Base-by-base conservation (phyloP, 2,113 vertebrate species). In the Indicator maculatus region DNA sequence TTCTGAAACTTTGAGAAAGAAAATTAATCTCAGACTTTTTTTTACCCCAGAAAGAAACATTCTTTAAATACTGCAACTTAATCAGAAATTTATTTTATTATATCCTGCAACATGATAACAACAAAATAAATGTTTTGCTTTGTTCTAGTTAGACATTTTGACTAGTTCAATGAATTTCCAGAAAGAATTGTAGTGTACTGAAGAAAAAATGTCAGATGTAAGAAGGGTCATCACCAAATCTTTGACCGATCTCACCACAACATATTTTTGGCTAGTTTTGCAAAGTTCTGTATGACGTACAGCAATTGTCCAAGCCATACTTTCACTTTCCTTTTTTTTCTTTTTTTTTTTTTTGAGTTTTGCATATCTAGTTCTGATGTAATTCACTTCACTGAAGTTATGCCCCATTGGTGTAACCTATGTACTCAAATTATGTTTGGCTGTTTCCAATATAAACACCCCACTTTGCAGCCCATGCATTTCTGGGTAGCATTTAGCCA, bases 281-380 rank as follows among this genome's bases (percentile, higher is more conserved):
- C 66, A 88, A 89, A 69, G 27, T 36, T 44, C 8, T 33, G 5
- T 58, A 31, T 88, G 89, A 78, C 18, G 59, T 45, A 58, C 15
- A 79, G 52, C 30, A 83, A 61, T 67, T 86, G n/a, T 84, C 80
- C 64, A 90, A 95, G 61, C 38, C 47, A 31, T 33, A 66, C 6
- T 44, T 83, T 67, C 86, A 71, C 31, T 24, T 85, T 66, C 15
- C 14, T 65, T 87, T 50, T 45, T 41, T 3, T 33, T 2, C 2
- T 50, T 50, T 31, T 41, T 3, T 3, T n/a, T 33, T 33, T 58
- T 61, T 38, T 2, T 16, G 28, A 56, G 69, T 74, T 96, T 96
- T 93, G 38, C 86, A n/a, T 88, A 39, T 81, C 73, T 92, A 88
- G 55, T 83, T 91, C 76, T 94, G 83, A 93, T 86, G 90, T 95